phyloP scores from a whole-genome alignment of 2,888 invertebrate genomes.

The Barypeithes pellucidus region DNA sequence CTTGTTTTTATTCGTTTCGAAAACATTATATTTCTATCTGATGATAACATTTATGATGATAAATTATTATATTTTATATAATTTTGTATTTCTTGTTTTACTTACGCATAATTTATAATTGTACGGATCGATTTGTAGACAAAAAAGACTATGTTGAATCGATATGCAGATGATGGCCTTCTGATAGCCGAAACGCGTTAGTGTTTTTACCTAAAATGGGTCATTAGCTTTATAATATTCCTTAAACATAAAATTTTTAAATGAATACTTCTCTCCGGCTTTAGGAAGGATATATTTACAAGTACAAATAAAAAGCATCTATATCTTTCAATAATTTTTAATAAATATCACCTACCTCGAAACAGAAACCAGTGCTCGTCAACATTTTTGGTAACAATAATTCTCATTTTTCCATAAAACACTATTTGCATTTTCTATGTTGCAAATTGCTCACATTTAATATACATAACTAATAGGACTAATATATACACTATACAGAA shows the following conservation, averaged over 20 bases:
- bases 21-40: constrained; percentile 3
- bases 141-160: no score
- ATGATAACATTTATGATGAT: no score
- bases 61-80: no score
- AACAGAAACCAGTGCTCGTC: constrained; percentile 33
- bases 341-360: constrained; percentile 48
- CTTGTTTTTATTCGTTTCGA: no score
- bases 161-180: no score
- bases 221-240: no score
- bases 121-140: no score
- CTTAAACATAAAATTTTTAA: no score
- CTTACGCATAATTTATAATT: neutral
- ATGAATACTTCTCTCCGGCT: no score
- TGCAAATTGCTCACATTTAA: constrained; percentile 17
- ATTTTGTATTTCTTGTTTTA: no score
- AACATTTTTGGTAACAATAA: constrained; percentile 48
- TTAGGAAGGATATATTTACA: no score
- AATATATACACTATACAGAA: constrained; percentile 50
- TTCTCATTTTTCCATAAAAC: constrained; percentile 23
- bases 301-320: constrained; percentile 44
- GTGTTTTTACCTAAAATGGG: neutral
- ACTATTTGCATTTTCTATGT: neutral
- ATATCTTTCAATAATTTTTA: constrained; percentile 34
- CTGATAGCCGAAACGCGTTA: neutral
- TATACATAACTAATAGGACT: constrained; percentile 27